phyloP scores from a whole-genome alignment of 2,888 invertebrate species.

The Allophyes oxyacanthae region DNA sequence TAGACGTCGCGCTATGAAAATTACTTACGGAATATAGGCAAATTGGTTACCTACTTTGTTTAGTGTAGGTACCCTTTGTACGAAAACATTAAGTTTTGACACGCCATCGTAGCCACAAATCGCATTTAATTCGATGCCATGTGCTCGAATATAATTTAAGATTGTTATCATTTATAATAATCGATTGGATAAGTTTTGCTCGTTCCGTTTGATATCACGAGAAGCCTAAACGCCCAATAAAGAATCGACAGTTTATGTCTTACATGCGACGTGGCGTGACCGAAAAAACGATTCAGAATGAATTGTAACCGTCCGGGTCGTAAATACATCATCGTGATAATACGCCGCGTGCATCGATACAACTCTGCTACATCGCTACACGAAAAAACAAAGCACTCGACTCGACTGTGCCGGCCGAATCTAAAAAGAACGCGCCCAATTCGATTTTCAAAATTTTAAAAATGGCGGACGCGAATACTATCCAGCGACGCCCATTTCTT shows the following conservation, averaged over 20 bases:
- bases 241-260: conserved; percentile 82
- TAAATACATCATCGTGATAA: conserved; percentile 86
- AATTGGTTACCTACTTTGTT: conserved; percentile 60
- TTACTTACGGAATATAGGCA: conserved; percentile 66
- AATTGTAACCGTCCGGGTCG: conserved; percentile 78
- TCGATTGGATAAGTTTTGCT: conserved; percentile 72
- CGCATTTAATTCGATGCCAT: conserved; percentile 64
- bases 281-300: conserved; percentile 84
- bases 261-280: conserved; percentile 89
- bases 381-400: conserved; percentile 62
- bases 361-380: conserved; percentile 61
- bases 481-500: conserved; percentile 81
- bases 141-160: conserved; percentile 71
- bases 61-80: conserved; percentile 43
- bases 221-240: conserved; percentile 78
- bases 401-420: conserved; percentile 44
- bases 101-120: conserved; percentile 53
- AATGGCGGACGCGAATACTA: conserved; percentile 78
- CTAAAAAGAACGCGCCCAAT: conserved; percentile 57
- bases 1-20: conserved; percentile 66
- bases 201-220: conserved; percentile 75
- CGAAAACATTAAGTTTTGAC: conserved; percentile 49
- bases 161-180: conserved; percentile 75
- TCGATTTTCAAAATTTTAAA: conserved; percentile 70
- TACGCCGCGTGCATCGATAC: conserved; percentile 76